These are phyloP conservation scores for Pollachius pollachius DNA, from an alignment of 2,113 vertebrate species.

Conservation along the genomic window DNA sequence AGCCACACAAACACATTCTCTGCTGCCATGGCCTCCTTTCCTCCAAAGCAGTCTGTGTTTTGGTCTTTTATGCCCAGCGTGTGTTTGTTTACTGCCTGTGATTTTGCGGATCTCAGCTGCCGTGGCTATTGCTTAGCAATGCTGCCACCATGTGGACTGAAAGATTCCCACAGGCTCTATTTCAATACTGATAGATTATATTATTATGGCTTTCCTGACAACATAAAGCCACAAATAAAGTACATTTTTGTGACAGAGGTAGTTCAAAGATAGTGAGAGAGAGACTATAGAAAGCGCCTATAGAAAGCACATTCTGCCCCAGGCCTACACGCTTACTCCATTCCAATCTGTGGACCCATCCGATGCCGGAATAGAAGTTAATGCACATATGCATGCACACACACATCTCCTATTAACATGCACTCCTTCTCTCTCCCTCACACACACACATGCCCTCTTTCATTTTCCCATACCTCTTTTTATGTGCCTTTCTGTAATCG, in stretches of 20 bases:
- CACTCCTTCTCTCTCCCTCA: not conserved
- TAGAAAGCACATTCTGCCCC: not conserved
- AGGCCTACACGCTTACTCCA: not conserved
- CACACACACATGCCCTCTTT: not conserved
- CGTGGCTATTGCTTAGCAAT: not conserved
- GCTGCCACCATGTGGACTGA: conserved; percentile 45
- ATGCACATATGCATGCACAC: too few relatives aligned
- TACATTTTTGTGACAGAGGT: too few relatives aligned
- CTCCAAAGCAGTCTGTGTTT: not conserved
- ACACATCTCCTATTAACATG: too few relatives aligned
- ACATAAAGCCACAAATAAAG: too few relatives aligned
- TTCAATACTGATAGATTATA: too few relatives aligned
- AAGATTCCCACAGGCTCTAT: too few relatives aligned
- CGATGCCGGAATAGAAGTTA: not conserved
- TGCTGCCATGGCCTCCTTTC: not conserved
- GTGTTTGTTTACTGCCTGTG: not conserved
- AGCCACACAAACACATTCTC: not conserved
- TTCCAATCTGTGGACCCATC: not conserved
- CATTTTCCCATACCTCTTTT: not conserved
- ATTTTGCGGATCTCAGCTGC: not conserved
- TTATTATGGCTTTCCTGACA: too few relatives aligned
- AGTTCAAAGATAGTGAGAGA: too few relatives aligned
- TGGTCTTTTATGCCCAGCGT: conserved; percentile 14
- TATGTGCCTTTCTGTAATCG: not conserved
- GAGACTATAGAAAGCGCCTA: not conserved